Evolutionary conservation across 1,140 invertebrate genomes (phyloP).

Genomic region (Cyclina sinensis): DNA sequence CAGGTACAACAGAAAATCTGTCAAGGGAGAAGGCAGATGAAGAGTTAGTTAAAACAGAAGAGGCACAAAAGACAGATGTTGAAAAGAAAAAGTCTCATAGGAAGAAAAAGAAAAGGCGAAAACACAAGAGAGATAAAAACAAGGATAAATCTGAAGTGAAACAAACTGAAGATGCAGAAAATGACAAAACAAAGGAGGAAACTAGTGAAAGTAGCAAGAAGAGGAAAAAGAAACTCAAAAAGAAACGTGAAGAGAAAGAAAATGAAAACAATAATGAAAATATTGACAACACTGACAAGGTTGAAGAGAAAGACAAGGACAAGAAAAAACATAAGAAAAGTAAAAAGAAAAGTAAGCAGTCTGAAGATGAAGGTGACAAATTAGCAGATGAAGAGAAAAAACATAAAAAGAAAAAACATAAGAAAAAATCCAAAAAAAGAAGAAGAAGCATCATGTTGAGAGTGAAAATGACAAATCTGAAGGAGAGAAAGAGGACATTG

Average conservation of each 20-base stretch:
- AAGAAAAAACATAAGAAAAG: constrained; percentile 74
- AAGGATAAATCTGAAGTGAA: constrained; percentile 47
- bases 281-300: constrained; percentile 41
- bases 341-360: constrained; percentile 62
- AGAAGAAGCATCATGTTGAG: constrained; percentile 69
- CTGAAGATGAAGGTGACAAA: constrained; percentile 67
- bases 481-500: constrained; percentile 65
- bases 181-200: constrained; percentile 26
- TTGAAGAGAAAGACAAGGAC: constrained; percentile 62
- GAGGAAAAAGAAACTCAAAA: constrained; percentile 74
- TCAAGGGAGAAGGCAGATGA: constrained; percentile 21
- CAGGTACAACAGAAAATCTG: constrained; percentile 30
- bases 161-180: constrained; percentile 22
- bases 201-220: constrained; percentile 62
- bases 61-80: constrained; percentile 20
- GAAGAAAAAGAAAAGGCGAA: constrained; percentile 72
- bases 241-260: constrained; percentile 64
- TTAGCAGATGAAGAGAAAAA: constrained; percentile 62
- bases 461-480: constrained; percentile 70
- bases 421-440: constrained; percentile 66
- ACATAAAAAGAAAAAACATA: constrained; percentile 64
- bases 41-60: constrained; percentile 38
- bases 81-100: constrained; percentile 61
- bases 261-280: constrained; percentile 46
- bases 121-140: constrained; percentile 67